Conservation (phyloP, 2,113 vertebrate genomes). For the Gymnocephalus cernua region DNA sequence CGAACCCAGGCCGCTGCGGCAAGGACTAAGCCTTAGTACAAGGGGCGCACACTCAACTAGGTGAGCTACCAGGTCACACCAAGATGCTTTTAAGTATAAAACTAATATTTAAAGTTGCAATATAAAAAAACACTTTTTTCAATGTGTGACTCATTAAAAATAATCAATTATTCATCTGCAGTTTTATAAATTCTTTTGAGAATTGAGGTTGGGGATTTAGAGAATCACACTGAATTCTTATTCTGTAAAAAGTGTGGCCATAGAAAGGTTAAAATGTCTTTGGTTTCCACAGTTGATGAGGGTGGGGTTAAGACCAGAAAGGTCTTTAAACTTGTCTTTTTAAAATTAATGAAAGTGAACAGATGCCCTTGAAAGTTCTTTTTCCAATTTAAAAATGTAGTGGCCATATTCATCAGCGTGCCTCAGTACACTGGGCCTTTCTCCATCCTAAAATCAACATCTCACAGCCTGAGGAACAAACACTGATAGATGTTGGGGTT, state of each 20-base stretch:
- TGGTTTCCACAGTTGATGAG: constrained; percentile 38
- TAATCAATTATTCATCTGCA: background rate
- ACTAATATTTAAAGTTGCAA: background rate
- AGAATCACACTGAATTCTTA: background rate
- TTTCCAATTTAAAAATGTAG: constrained; percentile 51
- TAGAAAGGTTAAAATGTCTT: constrained; percentile 24
- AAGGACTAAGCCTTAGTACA: too few species aligned
- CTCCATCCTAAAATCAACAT: constrained; percentile 44
- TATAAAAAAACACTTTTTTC: background rate
- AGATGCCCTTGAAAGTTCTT: constrained; percentile 58
- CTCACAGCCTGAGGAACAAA: constrained; percentile 16
- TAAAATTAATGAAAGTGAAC: constrained; percentile 54
- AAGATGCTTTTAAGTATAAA: background rate
- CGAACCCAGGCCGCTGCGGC: too few species aligned
- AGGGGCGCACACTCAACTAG: too few species aligned
- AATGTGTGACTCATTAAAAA: background rate
- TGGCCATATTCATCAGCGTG: constrained; percentile 35
- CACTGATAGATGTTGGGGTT: constrained; percentile 18
- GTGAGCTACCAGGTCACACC: too few species aligned
- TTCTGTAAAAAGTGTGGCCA: background rate
- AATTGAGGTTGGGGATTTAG: too few species aligned
- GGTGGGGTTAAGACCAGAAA: constrained; percentile 50
- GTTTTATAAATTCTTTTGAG: background rate
- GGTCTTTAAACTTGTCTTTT: constrained; percentile 33
- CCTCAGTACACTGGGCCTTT: constrained; percentile 12